Evolutionary conservation across 1,140 invertebrate genomes (phyloP).

Genomic region (Orussus abietinus): DNA sequence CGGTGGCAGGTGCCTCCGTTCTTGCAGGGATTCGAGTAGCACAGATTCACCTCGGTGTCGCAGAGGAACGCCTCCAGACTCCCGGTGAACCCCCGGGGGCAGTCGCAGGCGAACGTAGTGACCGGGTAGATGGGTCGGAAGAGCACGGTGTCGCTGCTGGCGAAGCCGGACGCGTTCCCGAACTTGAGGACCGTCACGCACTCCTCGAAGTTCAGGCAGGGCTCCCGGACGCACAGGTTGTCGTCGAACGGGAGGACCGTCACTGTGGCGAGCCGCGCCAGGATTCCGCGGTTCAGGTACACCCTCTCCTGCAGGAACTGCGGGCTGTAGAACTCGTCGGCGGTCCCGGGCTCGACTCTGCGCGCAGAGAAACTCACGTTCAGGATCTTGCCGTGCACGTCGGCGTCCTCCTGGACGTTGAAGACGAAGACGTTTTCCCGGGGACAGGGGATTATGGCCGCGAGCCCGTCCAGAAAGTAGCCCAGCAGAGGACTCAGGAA

Average conservation of each 20-base stretch:
- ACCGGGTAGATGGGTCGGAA: conserved; percentile 94
- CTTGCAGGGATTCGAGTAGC: conserved; percentile 92
- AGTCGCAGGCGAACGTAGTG: conserved; percentile 89
- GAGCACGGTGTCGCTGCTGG: conserved; percentile 86
- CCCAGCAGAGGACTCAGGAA: conserved; percentile 88
- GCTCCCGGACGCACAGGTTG: conserved; percentile 93
- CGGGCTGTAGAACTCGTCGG: conserved; percentile 76
- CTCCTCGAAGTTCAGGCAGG: conserved; percentile 93
- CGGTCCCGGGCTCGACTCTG: conserved; percentile 70
- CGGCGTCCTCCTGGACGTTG: conserved; percentile 88
- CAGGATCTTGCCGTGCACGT: conserved; percentile 80
- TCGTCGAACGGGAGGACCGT: conserved; percentile 95
- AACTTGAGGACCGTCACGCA: conserved; percentile 91
- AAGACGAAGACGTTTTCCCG: conserved; percentile 93
- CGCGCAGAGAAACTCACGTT: conserved; percentile 94
- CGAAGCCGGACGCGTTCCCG: conserved; percentile 88
- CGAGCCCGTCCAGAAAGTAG: conserved; percentile 88
- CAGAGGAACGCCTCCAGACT: conserved; percentile 89
- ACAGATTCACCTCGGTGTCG: conserved; percentile 95
- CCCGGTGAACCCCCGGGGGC: conserved; percentile 77
- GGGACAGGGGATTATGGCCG: conserved; percentile 87
- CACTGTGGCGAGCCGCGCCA: conserved; percentile 83
- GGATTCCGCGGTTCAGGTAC: conserved; percentile 82
- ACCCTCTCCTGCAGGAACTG: conserved; percentile 91
- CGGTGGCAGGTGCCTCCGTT: conserved; percentile 85